phyloP scores from a whole-genome alignment of 2,113 vertebrate species.

The Ptilonorhynchus violaceus region DNA sequence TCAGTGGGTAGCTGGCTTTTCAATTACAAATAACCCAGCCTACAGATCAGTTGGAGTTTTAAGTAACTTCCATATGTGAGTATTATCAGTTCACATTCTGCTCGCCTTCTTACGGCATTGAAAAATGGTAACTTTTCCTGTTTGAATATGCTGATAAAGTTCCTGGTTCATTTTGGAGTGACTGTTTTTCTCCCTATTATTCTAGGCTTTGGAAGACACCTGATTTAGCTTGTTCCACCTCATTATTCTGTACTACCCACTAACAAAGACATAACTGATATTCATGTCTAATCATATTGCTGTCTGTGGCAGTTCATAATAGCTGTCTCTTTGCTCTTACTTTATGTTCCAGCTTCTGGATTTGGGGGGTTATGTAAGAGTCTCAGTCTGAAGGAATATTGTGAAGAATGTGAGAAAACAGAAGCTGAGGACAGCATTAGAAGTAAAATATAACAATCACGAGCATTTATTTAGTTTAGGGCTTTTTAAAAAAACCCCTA shows the following conservation, averaged over 20 bases:
- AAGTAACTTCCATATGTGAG: neutral
- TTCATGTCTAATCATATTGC: neutral
- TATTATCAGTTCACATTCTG: neutral
- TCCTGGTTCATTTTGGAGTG: neutral
- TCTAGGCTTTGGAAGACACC: neutral
- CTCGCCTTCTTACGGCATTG: neutral
- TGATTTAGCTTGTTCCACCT: neutral
- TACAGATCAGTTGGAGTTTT: neutral
- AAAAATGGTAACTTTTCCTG: neutral
- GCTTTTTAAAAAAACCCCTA: neutral
- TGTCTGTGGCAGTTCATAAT: neutral
- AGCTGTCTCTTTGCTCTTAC: neutral
- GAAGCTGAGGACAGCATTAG: neutral
- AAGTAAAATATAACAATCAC: neutral
- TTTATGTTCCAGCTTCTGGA: neutral
- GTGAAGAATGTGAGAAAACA: neutral
- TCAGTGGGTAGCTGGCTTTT: constrained; percentile 6
- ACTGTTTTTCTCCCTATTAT: neutral
- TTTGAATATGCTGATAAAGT: neutral
- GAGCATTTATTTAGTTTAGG: neutral
- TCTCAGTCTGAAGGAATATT: neutral
- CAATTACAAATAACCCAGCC: neutral
- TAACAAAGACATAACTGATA: neutral
- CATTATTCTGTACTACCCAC: neutral
- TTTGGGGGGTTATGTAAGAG: neutral